Base-by-base conservation (phyloP, 2,888 invertebrate species). In the Cephus sareptanus region DNA sequence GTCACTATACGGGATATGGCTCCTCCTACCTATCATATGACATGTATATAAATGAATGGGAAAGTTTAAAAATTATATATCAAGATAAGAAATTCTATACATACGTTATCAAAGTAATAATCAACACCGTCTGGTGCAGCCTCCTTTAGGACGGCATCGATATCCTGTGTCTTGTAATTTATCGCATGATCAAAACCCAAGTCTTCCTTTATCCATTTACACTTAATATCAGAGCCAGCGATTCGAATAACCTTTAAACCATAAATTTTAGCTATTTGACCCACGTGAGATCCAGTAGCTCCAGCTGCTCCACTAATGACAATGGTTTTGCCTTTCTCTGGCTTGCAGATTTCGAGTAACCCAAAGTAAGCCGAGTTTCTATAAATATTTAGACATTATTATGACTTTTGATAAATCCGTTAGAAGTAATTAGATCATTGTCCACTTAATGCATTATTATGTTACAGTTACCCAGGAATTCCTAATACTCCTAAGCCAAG, bases 351-450 rank as follows among this genome's bases (percentile, higher is more conserved):
- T 83, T 96, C 95, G 81, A 94, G 90, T 13, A 96, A 92, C 1
- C 96, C 96, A 91, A 96, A 96, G 87, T 95, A 95, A 0, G 96
- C 96, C 1, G 96, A 95, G 84, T 94, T 94, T 34, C 96, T 95
- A 84, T 37, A 3, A 87, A 78, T 74, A 74, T n/a, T 75, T 30
- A 74, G 30, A 70, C 71, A 35, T 74, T 23, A 34, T 74, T 81
- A 9, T 34, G 34, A 74, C 37, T 79, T 79, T 35, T 12, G 37
- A 33, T 34, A 75, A 73, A 75, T 40, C 15, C 13, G 13, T 13
- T 13, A 40, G 1, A 37, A 40, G 4, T 40, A 40, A 15, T 40
- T 40, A 40, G 4, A 6, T 15, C 4, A 34, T n/a, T 40, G 37
- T 0, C n/a, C 35, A 69, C 15, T 77, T n/a, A 56, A 4, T 31